Evolutionary conservation across 1,140 invertebrate genomes (phyloP), one percentile per base, ranked within the genome.

Genomic region (Tetranychus cinnabarinus): DNA sequence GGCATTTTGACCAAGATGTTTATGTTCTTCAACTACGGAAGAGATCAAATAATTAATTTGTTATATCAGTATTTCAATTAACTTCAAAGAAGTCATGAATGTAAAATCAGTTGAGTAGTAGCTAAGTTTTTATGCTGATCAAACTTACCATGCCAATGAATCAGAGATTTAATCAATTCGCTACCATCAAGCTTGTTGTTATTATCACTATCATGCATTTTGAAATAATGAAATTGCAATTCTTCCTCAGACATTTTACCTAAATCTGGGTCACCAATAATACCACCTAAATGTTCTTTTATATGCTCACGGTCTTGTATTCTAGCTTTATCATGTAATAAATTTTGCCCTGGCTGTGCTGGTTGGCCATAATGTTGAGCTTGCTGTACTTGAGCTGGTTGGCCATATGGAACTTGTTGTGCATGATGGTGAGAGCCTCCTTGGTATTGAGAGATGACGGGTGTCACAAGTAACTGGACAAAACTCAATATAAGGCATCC

Each of bases 151-250:
- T 70, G 69, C 69, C 68, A 70, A 66, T 72, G 71, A 37, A 69
- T 71, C 8, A 72, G 74, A 0, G 86, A 89, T 68, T 91, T 90
- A 64, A 91, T 88, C 45, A 92, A 75, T 73, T 95, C 89, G 74
- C 86, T 88, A 35, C 89, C 89, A 73, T 95, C 89, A 62, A 95
- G 73, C 71, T 89, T 91, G 68, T 92, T 90, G 69, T 93, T 93
- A 67, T 90, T 90, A 71, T 95, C 89, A 45, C 86, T 84, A 72
- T 95, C 89, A 66, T 95, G 89, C 86, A 93, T 90, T 75, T 92
- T 95, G 72, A 93, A 93, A 69, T 93, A 93, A 73, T 93, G 88
- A 69, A 91, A 93, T 72, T 92, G 88, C 5, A 93, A 71, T 72
- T 93, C 89, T 70, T 90, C 86, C 63, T 91, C 87, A 6, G 83